Evolutionary conservation across 2,113 vertebrate genomes (phyloP).

Genomic region (Oryctolagus cuniculus): DNA sequence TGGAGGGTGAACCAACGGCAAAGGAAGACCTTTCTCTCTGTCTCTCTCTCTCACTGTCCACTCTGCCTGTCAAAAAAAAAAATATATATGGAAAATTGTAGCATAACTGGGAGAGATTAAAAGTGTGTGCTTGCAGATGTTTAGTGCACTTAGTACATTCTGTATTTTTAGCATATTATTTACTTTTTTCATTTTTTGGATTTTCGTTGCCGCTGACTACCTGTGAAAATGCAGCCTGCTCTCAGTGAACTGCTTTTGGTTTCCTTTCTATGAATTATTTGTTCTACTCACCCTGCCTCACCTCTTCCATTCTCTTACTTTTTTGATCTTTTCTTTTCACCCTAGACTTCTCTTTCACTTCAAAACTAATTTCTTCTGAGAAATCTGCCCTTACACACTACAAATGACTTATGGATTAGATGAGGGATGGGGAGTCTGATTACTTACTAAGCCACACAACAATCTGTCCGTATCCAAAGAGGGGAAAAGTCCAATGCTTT

Average conservation of each 20-base stretch:
- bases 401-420: not conserved
- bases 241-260: not conserved
- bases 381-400: not conserved
- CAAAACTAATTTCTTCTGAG: not conserved
- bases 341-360: not conserved
- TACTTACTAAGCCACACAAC: not conserved
- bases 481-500: not conserved
- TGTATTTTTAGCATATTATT: not conserved
- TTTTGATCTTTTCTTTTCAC: not conserved
- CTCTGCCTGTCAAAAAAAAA: no score
- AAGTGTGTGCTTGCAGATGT: not conserved
- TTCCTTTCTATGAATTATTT: not conserved
- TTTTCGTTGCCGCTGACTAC: not conserved
- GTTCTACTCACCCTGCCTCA: not conserved
- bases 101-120: not conserved
- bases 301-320: not conserved
- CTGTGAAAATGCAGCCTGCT: not conserved
- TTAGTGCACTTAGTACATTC: not conserved
- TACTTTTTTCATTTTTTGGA: not conserved
- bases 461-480: not conserved
- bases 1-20: no score
- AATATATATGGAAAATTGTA: no score
- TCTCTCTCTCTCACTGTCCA: no score
- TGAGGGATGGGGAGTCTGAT: not conserved
- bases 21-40: no score